Conservation (phyloP, 2,113 vertebrate species). For the Drymodes brunneopygia region DNA sequence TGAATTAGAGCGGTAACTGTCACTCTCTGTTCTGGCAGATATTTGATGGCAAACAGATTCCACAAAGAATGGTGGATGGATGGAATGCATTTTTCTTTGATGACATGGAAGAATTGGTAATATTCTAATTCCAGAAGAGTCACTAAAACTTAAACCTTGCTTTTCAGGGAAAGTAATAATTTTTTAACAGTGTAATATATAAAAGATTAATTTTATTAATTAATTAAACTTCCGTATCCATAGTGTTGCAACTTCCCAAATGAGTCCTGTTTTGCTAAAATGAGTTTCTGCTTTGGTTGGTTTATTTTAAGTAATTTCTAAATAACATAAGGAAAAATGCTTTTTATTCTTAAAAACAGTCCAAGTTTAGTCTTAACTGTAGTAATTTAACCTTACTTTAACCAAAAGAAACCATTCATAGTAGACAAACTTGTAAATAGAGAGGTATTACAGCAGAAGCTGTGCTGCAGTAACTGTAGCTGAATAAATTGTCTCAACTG, state of each 20-base stretch:
- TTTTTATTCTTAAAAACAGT: neutral
- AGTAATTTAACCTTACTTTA: neutral
- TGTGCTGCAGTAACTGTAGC: neutral
- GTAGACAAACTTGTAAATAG: neutral
- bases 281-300: neutral
- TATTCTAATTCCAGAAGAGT: conserved; percentile 3
- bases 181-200: neutral
- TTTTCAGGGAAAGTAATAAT: neutral
- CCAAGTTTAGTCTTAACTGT: neutral
- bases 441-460: neutral
- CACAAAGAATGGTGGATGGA: conserved; percentile 95
- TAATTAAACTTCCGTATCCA: neutral
- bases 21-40: conserved; percentile 77
- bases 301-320: neutral
- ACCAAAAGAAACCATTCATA: neutral
- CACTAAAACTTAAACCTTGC: neutral
- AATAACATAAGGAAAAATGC: neutral
- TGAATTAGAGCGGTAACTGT: neutral
- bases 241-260: neutral
- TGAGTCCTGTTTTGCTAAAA: neutral
- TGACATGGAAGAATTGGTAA: conserved; percentile 91
- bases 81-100: conserved; percentile 98
- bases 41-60: conserved; percentile 87
- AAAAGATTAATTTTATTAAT: neutral
- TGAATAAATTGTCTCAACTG: neutral